Base-by-base conservation (phyloP, 2,888 invertebrate genomes). In the Perizoma flavofasciatum region DNA sequence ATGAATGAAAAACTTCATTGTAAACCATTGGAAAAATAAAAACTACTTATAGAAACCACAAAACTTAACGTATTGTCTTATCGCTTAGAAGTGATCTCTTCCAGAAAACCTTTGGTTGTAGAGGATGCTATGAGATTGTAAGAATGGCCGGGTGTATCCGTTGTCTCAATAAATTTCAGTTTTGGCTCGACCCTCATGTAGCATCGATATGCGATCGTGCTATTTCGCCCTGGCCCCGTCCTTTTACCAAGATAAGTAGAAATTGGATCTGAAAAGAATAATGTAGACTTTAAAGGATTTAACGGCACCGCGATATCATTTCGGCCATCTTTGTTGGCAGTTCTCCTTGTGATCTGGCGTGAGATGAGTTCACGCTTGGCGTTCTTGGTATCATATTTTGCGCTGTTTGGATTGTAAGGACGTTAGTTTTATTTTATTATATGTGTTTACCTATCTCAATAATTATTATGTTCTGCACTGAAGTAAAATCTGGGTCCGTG, bases 121-220 rank as follows among this genome's bases (percentile, higher is more conserved):
- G 22, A 22, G 22, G 22, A 22, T 22, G 22, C 3, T 22, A 22
- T 22, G n/a, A n/a, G n/a, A 22, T 22, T 22, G 22, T 22, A 22
- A 22, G 22, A 22, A 22, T 22, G 22, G 22, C 22, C 3, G 22
- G 22, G 22, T 22, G 3, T 22, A 3, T 22, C 81, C 78, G 79
- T 75, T 78, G 77, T 78, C 76, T 76, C 80, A 78, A 83, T 85
- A 84, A 84, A 84, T 84, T 77, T 73, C 68, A 77, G 75, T 82
- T 83, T 84, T 85, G 85, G 85, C 85, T 84, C 82, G 75, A 72
- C 67, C 66, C 61, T 65, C 65, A 62, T 65, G 66, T 62, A 68
- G 76, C 78, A 82, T 82, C 81, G 82, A 79, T 73, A 70, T 72
- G 69, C 68, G 71, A 78, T 78, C 75, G 75, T 69, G 75, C 79